Conservation (phyloP, 1,140 invertebrate species). For the Brachionus plicatilis region DNA sequence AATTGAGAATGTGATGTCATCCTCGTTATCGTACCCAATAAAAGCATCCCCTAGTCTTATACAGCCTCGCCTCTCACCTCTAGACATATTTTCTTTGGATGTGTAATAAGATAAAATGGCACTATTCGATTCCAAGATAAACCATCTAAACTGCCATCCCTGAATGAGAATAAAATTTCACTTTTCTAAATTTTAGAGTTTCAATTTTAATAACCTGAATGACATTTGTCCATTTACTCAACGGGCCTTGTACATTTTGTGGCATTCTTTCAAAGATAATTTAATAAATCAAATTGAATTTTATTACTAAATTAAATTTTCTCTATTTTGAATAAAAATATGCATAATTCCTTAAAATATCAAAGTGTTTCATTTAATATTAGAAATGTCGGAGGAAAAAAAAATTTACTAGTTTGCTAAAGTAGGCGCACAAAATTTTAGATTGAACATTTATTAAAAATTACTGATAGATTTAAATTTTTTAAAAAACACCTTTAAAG, state of each 20-base stretch:
- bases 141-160: constrained; percentile 99
- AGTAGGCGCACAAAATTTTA: not conserved
- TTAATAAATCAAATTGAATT: not conserved
- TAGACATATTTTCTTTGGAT: constrained; percentile 96
- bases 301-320: not conserved
- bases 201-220: constrained; percentile 59
- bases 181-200: not conserved
- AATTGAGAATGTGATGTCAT: constrained; percentile 97
- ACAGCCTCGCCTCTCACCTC: constrained; percentile 87
- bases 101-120: constrained; percentile 93
- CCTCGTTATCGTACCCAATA: constrained; percentile 97
- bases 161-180: constrained; percentile 58
- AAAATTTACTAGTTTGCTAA: not conserved
- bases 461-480: not conserved
- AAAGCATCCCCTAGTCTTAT: constrained; percentile 75
- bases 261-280: not conserved
- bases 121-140: constrained; percentile 90
- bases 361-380: not conserved
- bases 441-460: not conserved
- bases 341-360: constrained; percentile 18
- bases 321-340: not conserved
- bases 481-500: not conserved
- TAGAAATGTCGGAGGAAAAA: not conserved
- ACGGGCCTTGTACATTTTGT: constrained; percentile 75
- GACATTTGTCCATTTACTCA: constrained; percentile 99